phyloP scores from a whole-genome alignment of 2,113 vertebrate species.

The Corynorhinus townsendii region DNA sequence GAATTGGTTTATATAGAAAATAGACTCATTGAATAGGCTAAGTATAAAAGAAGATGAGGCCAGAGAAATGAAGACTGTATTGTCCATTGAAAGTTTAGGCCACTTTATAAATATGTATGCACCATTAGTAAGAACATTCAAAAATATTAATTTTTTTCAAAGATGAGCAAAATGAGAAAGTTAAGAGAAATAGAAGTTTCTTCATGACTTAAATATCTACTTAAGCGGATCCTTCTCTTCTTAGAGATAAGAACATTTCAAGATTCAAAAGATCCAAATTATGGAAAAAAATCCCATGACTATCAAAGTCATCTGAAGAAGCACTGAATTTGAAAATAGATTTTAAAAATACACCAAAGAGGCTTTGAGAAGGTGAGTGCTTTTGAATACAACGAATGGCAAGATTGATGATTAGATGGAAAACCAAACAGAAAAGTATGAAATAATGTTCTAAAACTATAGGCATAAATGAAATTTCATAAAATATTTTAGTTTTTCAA shows the following conservation, averaged over 20 bases:
- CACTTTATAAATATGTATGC: not conserved
- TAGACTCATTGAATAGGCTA: not conserved
- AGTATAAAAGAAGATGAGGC: not conserved
- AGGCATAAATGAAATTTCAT: not conserved
- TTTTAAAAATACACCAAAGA: not conserved
- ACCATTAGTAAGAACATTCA: not conserved
- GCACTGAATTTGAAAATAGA: not conserved
- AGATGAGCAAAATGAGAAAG: not conserved
- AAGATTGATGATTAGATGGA: not conserved
- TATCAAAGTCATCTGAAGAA: not conserved
- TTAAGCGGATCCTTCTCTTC: not conserved
- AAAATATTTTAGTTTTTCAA: not conserved
- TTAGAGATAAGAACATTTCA: not conserved
- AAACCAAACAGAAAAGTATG: not conserved
- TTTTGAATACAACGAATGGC: not conserved
- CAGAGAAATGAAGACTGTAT: not conserved
- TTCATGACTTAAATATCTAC: not conserved
- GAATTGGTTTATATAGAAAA: not conserved
- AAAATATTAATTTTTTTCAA: not conserved
- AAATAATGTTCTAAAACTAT: not conserved
- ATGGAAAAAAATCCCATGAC: not conserved
- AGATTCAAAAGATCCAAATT: not conserved
- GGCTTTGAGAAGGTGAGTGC: not conserved
- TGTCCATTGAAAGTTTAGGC: not conserved
- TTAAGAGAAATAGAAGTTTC: not conserved